These are phyloP conservation scores for Salminus brasiliensis DNA, from an alignment of 2,113 vertebrate genomes.

Conservation along the genomic window DNA sequence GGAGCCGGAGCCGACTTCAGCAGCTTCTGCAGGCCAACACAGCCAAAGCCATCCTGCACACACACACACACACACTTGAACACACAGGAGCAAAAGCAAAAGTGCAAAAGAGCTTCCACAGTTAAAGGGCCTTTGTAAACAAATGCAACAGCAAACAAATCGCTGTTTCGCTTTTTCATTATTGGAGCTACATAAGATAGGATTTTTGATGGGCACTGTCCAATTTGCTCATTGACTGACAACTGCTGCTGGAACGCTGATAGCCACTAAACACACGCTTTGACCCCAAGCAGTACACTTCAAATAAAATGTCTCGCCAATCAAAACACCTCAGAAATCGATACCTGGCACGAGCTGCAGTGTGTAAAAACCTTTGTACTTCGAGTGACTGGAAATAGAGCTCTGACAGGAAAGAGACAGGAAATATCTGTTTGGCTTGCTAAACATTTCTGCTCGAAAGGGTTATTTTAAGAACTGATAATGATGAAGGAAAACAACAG, in stretches of 20 bases:
- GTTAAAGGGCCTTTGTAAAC: not conserved
- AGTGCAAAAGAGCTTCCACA: not conserved
- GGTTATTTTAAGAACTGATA: not conserved
- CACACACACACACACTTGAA: slow-evolving; percentile 14
- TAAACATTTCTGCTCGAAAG: slow-evolving; percentile 1
- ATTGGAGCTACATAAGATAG: not conserved
- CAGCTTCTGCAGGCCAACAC: slow-evolving; percentile 13
- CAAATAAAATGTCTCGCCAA: slow-evolving; percentile 43
- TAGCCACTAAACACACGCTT: slow-evolving; percentile 21
- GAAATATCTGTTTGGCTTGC: slow-evolving; percentile 25
- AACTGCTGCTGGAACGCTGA: slow-evolving; percentile 11
- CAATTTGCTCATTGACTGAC: not conserved
- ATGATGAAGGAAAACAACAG: not conserved
- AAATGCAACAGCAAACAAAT: not conserved
- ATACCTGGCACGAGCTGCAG: slow-evolving; percentile 17
- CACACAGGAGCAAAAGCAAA: slow-evolving; percentile 33
- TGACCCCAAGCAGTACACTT: slow-evolving; percentile 36
- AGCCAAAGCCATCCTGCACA: slow-evolving; percentile 15
- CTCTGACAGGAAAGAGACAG: slow-evolving; percentile 5
- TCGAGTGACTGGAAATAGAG: slow-evolving; percentile 4
- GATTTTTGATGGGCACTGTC: slow-evolving; percentile 21
- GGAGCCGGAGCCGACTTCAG: slow-evolving; percentile 41
- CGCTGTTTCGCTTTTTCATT: slow-evolving; percentile 3
- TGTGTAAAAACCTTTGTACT: slow-evolving; percentile 25
- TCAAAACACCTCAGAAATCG: slow-evolving; percentile 27